These are phyloP conservation scores for Mythimna vitellina DNA, from an alignment of 2,888 invertebrate genomes.

Conservation along the genomic window DNA sequence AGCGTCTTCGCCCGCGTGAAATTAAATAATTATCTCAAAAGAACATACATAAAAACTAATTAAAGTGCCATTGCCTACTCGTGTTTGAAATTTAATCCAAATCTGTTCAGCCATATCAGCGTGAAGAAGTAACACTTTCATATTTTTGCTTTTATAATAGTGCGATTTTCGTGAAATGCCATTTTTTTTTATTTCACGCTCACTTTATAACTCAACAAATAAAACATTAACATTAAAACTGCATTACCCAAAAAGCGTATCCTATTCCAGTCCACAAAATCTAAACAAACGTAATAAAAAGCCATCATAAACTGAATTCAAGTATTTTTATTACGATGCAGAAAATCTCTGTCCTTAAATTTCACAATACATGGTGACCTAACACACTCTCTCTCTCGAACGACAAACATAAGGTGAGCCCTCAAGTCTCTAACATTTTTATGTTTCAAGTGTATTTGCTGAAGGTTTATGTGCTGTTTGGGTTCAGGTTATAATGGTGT, in stretches of 20 bases:
- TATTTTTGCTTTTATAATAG: no score
- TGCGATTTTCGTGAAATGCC: not conserved
- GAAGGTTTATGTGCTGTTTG: constrained; percentile 46
- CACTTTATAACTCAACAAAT: constrained; percentile 1
- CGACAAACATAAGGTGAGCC: constrained; percentile 64
- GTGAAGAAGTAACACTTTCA: no score
- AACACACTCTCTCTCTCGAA: constrained; percentile 55
- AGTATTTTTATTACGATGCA: constrained; percentile 60
- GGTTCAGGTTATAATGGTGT: constrained; percentile 58
- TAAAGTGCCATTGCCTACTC: no score
- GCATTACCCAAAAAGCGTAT: constrained; percentile 47
- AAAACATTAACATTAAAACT: constrained; percentile 33
- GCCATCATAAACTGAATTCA: constrained; percentile 58
- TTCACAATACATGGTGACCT: constrained; percentile 63
- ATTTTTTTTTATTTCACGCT: not conserved
- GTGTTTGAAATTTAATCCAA: no score
- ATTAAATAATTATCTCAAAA: no score
- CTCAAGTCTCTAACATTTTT: constrained; percentile 43
- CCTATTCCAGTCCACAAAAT: constrained; percentile 53
- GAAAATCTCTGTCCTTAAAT: constrained; percentile 62
- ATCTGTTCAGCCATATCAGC: no score
- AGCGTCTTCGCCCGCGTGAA: no score
- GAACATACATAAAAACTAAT: no score
- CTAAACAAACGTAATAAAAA: constrained; percentile 40
- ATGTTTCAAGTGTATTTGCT: constrained; percentile 39